Base-by-base conservation (phyloP, 2,113 vertebrate genomes). In the Seriola aureovittata region DNA sequence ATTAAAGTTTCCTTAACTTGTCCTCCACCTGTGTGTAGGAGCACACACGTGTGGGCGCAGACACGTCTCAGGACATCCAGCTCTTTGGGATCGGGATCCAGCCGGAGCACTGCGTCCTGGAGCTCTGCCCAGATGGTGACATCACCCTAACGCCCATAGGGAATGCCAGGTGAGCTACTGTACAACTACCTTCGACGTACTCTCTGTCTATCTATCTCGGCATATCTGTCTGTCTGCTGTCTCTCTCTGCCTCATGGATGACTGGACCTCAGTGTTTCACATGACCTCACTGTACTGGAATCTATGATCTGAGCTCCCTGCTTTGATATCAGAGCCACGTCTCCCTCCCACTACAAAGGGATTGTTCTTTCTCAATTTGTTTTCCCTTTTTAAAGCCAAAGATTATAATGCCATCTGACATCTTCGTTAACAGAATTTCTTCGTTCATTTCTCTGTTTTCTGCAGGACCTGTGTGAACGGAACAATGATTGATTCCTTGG, bases 31-130 rank as follows among this genome's bases (percentile, higher is more conserved):
- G 94, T 86, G 82, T 83, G 42, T 78, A 99, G 98, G 96, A 98
- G 88, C 97, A 97, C 86, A 97, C 97, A 0, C 96, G 95, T 85
- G 97, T 99, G 83, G 98, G 98, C 25, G 98, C 97, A 11, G 96
- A 99, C 91, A 99, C 97, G 0, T 98, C 98, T 86, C 98, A 99
- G 94, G 98, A 99, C 91, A 99, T 99, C 91, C 98, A 99, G 94
- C 96, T 99, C 70, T 99, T 97, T 65, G 98, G 98, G 12, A 99
- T 99, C 83, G 98, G 98, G 40, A 99, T 99, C 89, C 97, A 98
- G 81, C 93, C 97, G 4, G 96, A 99, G 83, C 98, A 99, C 93
- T 99, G 97, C 69, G 86, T 97, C 88, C 97, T 99, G 79, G 96
- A 98, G 81, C 96, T 99, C 29, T 94, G 96, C 63, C 72, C 94